phyloP scores from a whole-genome alignment of 2,113 vertebrate species.

The Pterocles burchelli region DNA sequence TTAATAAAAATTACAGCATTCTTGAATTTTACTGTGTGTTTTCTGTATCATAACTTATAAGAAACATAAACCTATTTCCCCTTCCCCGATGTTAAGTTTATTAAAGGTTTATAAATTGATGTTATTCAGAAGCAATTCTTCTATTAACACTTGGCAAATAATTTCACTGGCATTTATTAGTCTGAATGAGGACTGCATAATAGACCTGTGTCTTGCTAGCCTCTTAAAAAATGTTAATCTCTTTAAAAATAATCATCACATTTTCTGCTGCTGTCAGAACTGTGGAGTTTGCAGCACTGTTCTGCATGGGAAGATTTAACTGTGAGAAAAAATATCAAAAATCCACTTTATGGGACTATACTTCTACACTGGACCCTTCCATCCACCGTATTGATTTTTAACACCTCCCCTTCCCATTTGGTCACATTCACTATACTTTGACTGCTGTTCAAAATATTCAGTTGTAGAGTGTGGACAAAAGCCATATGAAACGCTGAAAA shows the following conservation, averaged over 20 bases:
- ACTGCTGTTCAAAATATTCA: background rate
- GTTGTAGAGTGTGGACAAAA: background rate
- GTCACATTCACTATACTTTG: background rate
- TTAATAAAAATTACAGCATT: background rate
- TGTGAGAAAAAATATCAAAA: background rate
- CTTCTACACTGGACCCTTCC: background rate
- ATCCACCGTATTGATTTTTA: background rate
- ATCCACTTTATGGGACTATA: background rate
- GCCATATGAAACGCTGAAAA: background rate
- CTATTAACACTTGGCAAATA: background rate
- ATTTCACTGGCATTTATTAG: background rate
- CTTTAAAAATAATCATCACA: background rate
- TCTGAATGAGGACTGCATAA: background rate
- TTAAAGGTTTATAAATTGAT: background rate
- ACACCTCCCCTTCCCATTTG: background rate
- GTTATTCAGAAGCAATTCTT: background rate
- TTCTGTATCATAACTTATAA: background rate
- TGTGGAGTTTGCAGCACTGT: background rate
- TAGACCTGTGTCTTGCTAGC: background rate
- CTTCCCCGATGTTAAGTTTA: background rate
- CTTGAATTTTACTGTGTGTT: background rate
- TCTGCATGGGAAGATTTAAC: background rate
- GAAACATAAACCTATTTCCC: background rate
- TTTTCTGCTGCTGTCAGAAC: background rate
- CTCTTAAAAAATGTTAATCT: background rate